Conservation (phyloP, 2,797 vertebrate genomes). For the Coendou prehensilis region DNA sequence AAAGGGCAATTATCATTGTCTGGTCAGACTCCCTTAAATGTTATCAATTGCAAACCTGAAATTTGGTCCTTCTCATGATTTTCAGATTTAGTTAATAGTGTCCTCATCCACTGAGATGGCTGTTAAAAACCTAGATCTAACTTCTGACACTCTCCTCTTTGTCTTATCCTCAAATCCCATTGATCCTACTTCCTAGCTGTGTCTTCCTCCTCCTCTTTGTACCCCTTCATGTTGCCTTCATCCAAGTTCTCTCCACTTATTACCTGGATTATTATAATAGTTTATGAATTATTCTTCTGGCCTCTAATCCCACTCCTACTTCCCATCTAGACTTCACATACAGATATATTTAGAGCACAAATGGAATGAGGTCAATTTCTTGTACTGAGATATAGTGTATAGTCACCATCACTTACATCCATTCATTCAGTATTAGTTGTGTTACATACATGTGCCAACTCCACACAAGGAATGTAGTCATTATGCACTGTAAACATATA, state of each 20-base stretch:
- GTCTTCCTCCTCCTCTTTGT: background rate
- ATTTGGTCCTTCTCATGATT: background rate
- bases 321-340: background rate
- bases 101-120: background rate
- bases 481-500: background rate
- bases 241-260: background rate
- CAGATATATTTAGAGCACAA: background rate
- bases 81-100: conserved; percentile 12
- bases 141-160: background rate
- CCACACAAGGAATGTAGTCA: background rate
- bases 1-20: background rate
- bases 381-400: background rate
- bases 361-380: background rate
- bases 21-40: background rate
- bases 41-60: background rate
- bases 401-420: background rate
- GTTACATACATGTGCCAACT: background rate
- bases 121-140: background rate
- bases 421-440: background rate
- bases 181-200: background rate
- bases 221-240: background rate
- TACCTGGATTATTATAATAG: background rate
- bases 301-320: background rate
- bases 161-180: background rate
- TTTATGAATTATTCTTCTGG: background rate